phyloP scores from a whole-genome alignment of 2,797 vertebrate genomes.

The Toxotes lorentzi region DNA sequence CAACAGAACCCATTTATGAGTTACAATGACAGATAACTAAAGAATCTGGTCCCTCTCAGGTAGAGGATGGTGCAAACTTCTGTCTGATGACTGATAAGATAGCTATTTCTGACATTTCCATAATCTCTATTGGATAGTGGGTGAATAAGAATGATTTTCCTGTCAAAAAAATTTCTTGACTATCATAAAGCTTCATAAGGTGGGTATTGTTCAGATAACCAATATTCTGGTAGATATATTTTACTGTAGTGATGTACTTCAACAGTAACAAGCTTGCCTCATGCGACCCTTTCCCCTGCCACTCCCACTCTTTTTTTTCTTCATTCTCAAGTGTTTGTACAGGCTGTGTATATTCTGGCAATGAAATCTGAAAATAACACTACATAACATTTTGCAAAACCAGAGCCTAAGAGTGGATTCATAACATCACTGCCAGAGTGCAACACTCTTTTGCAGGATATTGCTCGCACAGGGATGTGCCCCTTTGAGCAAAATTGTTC shows the following conservation, averaged over 20 bases:
- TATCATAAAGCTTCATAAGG: constrained; percentile 25
- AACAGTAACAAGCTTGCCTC: constrained; percentile 21
- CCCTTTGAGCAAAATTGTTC: background rate
- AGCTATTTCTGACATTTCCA: background rate
- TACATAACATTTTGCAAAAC: constrained; percentile 4
- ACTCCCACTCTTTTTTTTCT: constrained; percentile 23
- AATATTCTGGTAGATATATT: background rate
- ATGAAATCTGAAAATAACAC: background rate
- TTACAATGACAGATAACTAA: constrained; percentile 11
- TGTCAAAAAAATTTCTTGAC: background rate
- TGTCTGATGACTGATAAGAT: constrained; percentile 10
- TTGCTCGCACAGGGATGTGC: constrained; percentile 22
- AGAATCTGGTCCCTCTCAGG: constrained; percentile 28
- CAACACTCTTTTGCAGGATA: constrained; percentile 28
- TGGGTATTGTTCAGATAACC: background rate
- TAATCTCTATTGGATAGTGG: constrained; percentile 1
- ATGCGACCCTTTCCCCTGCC: constrained; percentile 8
- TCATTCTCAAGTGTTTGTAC: background rate
- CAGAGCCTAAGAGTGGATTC: background rate
- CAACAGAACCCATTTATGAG: background rate
- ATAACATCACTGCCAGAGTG: background rate
- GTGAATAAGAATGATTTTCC: constrained; percentile 3
- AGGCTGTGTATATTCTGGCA: background rate
- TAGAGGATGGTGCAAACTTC: background rate
- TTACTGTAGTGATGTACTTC: background rate